These are phyloP conservation scores for Coreius guichenoti DNA, from an alignment of 2,797 vertebrate genomes.

Conservation along the genomic window DNA sequence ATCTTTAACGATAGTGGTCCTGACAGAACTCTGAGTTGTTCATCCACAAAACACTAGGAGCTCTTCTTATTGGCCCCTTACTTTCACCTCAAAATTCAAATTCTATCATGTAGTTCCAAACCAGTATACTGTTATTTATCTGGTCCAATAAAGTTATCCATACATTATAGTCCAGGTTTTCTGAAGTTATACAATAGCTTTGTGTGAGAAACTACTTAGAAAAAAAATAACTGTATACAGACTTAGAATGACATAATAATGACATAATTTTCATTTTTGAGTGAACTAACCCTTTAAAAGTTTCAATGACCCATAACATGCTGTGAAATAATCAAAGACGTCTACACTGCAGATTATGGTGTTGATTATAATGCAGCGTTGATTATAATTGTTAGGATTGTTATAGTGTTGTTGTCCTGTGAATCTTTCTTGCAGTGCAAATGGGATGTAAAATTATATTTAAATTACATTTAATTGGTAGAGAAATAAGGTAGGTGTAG, in stretches of 20 bases:
- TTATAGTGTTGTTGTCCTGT: not conserved
- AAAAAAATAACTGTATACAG: too few relatives aligned
- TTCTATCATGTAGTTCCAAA: not conserved
- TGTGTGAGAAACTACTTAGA: not conserved
- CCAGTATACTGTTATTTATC: not conserved
- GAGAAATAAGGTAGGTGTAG: not conserved
- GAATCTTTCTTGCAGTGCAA: not conserved
- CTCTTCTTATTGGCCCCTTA: not conserved
- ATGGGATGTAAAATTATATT: not conserved
- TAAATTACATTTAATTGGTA: not conserved
- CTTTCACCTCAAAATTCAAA: not conserved
- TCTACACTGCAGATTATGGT: not conserved
- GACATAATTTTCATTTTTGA: not conserved
- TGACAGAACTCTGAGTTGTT: not conserved
- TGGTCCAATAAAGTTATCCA: not conserved
- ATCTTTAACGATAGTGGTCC: too few relatives aligned
- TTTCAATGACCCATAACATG: not conserved
- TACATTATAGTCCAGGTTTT: not conserved
- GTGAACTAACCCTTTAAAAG: not conserved
- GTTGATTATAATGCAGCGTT: not conserved
- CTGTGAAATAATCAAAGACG: not conserved
- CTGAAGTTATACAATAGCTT: not conserved
- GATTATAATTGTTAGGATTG: slow-evolving; percentile 10
- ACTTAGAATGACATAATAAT: not conserved
- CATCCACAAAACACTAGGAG: not conserved